phyloP scores from a whole-genome alignment of 2,797 vertebrate genomes.

The Trichosurus vulpecula region DNA sequence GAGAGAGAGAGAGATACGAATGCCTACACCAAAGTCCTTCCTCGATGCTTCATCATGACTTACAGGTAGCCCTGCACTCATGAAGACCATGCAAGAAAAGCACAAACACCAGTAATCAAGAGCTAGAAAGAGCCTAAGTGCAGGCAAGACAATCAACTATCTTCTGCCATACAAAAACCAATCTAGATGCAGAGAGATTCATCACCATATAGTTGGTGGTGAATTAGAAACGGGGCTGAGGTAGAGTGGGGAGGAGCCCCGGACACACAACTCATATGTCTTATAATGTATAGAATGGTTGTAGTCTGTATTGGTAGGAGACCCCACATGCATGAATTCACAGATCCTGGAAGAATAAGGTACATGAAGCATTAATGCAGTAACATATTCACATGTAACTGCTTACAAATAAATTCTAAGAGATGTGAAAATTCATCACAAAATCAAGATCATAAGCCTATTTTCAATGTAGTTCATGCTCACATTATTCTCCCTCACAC shows the following conservation, averaged over 20 bases:
- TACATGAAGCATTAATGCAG: background rate
- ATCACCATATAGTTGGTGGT: background rate
- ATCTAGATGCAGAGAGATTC: background rate
- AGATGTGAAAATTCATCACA: conserved; percentile 42
- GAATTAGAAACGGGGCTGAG: no score
- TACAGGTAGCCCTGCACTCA: background rate
- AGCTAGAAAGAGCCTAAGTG: background rate
- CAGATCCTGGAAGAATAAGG: background rate
- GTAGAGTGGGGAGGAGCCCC: no score
- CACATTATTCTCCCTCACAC: background rate
- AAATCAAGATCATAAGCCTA: conserved; percentile 17
- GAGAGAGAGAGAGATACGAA: background rate
- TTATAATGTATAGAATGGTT: background rate
- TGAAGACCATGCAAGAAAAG: background rate
- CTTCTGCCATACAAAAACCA: background rate
- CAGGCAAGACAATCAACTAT: background rate
- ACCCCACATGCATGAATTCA: background rate
- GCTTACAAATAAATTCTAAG: background rate
- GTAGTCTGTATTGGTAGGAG: conserved; percentile 4
- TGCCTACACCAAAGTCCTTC: background rate
- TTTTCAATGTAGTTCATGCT: background rate
- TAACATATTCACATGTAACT: background rate
- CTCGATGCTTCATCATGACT: background rate
- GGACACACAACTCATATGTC: background rate
- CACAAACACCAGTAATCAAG: background rate